Conservation (phyloP, 2,888 invertebrate species). For the Elysia crispata region DNA sequence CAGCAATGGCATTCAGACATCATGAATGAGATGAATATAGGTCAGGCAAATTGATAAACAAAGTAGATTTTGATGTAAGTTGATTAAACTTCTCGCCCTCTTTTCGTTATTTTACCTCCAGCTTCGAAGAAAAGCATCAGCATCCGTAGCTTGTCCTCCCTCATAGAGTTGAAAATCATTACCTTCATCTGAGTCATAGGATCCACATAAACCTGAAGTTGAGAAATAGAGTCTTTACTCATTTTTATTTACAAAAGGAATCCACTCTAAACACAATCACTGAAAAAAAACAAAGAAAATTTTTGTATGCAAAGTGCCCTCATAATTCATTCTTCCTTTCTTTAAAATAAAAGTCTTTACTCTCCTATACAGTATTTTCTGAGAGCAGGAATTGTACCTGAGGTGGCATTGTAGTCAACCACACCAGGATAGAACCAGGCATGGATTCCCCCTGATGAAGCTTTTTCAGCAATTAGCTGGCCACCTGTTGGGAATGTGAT, state of each 20-base stretch:
- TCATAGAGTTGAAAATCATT: slow-evolving; percentile 46
- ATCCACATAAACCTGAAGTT: slow-evolving; percentile 54
- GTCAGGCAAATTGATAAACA: no score
- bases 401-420: slow-evolving; percentile 53
- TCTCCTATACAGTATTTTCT: neutral
- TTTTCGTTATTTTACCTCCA: slow-evolving; percentile 26
- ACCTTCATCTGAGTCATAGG: slow-evolving; percentile 44
- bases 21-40: no score
- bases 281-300: no score
- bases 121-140: slow-evolving; percentile 1
- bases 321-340: no score
- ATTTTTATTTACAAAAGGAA: no score
- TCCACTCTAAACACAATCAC: no score
- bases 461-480: slow-evolving; percentile 46
- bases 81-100: no score
- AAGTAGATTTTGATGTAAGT: no score
- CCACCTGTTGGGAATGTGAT: slow-evolving; percentile 57
- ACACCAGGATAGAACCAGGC: slow-evolving; percentile 58
- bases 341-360: no score
- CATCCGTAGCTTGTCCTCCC: neutral
- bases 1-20: no score
- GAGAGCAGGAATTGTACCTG: slow-evolving; percentile 44
- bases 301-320: no score
- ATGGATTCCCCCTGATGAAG: slow-evolving; percentile 46
- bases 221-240: neutral